Evolutionary conservation across 2,797 vertebrate genomes (phyloP).

Genomic region (Microcaecilia unicolor): DNA sequence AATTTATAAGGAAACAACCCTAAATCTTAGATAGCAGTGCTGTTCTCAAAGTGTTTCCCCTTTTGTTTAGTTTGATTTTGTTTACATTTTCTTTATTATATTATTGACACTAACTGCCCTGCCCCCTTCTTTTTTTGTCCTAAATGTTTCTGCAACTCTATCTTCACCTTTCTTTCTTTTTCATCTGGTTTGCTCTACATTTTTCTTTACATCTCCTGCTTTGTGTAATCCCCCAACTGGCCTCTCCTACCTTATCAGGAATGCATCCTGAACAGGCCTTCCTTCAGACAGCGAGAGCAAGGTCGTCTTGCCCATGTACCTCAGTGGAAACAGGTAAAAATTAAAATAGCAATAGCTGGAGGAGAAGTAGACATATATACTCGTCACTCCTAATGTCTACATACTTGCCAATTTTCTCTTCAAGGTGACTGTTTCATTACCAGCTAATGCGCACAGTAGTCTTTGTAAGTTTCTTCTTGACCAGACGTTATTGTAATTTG

Average conservation of each 20-base stretch:
- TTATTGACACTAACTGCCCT: conserved; percentile 18
- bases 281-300: conserved; percentile 60
- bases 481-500: too few relatives aligned
- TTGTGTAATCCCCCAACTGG: conserved; percentile 51
- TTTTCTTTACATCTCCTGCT: conserved; percentile 36
- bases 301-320: conserved; percentile 63
- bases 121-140: neutral
- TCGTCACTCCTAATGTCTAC: neutral
- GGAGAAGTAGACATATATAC: too few relatives aligned
- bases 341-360: too few relatives aligned
- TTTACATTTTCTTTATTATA: conserved; percentile 8
- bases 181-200: conserved; percentile 32
- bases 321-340: conserved; percentile 95
- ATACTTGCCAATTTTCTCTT: neutral
- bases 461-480: too few relatives aligned
- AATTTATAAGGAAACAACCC: too few relatives aligned
- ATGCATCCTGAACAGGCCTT: conserved; percentile 56
- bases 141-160: conserved; percentile 24
- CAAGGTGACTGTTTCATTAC: neutral
- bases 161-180: conserved; percentile 12
- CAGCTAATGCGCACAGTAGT: too few relatives aligned
- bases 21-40: too few relatives aligned
- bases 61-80: neutral
- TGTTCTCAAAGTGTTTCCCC: neutral
- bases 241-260: conserved; percentile 76